Conservation (phyloP, 2,113 vertebrate species). For the Camelus dromedarius region DNA sequence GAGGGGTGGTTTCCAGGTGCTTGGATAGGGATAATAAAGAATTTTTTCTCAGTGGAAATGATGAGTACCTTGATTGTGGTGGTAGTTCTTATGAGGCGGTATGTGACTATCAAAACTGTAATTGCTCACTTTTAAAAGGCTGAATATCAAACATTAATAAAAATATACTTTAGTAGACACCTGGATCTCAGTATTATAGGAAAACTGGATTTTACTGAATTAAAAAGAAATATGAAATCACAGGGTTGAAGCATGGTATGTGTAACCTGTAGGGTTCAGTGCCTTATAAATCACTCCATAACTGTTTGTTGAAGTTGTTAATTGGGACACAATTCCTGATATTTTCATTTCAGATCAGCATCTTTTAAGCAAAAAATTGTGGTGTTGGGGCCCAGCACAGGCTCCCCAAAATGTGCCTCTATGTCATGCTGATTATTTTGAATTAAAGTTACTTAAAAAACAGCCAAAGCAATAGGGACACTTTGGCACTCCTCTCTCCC, state of each 20-base stretch:
- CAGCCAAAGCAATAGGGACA: too few relatives aligned
- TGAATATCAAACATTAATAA: neutral
- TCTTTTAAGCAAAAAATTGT: constrained; percentile 43
- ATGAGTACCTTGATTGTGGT: neutral
- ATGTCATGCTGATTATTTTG: too few relatives aligned
- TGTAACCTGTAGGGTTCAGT: neutral
- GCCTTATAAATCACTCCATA: neutral
- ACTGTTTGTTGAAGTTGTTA: neutral
- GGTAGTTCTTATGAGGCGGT: neutral
- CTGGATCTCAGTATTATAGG: neutral
- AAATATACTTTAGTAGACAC: neutral
- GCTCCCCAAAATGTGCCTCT: too few relatives aligned
- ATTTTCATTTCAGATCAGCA: neutral
- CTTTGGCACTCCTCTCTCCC: too few relatives aligned
- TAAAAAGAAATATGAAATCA: neutral
- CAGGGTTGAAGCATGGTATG: neutral
- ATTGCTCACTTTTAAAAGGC: neutral
- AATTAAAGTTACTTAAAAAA: too few relatives aligned
- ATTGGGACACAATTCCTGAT: neutral
- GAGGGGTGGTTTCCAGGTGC: neutral
- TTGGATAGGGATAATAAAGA: neutral
- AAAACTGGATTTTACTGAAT: neutral
- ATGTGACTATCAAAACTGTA: neutral
- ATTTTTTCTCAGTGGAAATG: neutral
- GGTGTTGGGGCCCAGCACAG: too few relatives aligned